These are phyloP conservation scores for Bothrops jararaca DNA, from an alignment of 2,113 vertebrate genomes.

Conservation along the genomic window DNA sequence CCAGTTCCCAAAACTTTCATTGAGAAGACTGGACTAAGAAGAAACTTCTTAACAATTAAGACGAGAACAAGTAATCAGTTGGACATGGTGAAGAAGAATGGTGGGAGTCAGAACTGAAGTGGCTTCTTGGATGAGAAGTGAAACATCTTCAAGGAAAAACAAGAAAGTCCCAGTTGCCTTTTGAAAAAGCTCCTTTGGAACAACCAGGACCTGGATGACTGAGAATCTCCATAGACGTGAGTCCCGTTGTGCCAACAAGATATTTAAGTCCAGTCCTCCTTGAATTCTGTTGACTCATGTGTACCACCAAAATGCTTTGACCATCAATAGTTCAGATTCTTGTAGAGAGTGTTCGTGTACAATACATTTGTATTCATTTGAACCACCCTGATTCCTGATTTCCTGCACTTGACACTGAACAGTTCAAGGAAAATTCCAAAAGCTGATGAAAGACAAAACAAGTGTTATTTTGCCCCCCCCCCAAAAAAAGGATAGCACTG, in stretches of 20 bases:
- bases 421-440: neutral
- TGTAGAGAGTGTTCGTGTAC: neutral
- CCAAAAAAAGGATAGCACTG: no score
- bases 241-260: neutral
- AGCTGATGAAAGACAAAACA: neutral
- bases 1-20: neutral
- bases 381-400: neutral
- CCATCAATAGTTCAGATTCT: neutral
- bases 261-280: neutral
- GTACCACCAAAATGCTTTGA: neutral
- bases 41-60: neutral
- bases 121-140: no score
- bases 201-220: neutral
- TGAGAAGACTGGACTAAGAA: neutral
- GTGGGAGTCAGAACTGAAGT: no score
- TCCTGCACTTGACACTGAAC: neutral
- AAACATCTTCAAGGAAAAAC: no score
- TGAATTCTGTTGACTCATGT: neutral
- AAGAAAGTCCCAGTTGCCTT: no score
- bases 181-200: no score
- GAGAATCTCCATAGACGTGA: neutral
- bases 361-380: neutral
- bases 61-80: neutral
- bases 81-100: no score
- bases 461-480: neutral